phyloP scores from a whole-genome alignment of 2,113 vertebrate genomes.

The Varanus komodoensis region DNA sequence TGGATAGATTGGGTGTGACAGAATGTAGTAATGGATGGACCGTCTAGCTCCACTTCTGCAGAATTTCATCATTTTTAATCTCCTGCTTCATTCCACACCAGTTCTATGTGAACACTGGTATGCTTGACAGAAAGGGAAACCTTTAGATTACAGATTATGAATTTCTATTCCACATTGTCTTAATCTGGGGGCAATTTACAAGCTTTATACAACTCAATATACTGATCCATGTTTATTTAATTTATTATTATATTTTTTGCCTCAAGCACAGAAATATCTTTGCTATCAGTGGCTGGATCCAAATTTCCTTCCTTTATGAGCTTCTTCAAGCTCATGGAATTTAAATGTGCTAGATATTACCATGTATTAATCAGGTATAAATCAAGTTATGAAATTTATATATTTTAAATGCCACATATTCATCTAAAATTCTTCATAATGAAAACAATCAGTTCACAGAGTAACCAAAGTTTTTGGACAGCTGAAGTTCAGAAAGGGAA shows the following conservation, averaged over 20 bases:
- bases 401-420: not conserved
- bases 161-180: too few species aligned
- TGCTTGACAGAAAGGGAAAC: too few species aligned
- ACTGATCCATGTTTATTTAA: too few species aligned
- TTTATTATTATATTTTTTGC: not conserved
- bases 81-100: too few species aligned
- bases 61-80: too few species aligned
- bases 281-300: not conserved
- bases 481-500: not conserved
- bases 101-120: too few species aligned
- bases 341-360: not conserved
- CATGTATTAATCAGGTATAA: slow-evolving; percentile 10
- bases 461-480: not conserved
- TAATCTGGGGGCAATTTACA: too few species aligned
- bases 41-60: too few species aligned
- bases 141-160: too few species aligned
- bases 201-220: too few species aligned
- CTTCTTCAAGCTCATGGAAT: not conserved
- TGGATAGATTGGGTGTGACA: too few species aligned
- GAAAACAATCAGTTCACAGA: slow-evolving; percentile 10
- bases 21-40: too few species aligned
- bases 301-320: not conserved
- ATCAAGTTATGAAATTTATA: slow-evolving; percentile 1
- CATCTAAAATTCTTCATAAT: not conserved
- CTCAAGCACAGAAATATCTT: not conserved